phyloP scores from a whole-genome alignment of 37 sponge, comb jelly and placozoan species.

The Mnemiopsis leidyi region DNA sequence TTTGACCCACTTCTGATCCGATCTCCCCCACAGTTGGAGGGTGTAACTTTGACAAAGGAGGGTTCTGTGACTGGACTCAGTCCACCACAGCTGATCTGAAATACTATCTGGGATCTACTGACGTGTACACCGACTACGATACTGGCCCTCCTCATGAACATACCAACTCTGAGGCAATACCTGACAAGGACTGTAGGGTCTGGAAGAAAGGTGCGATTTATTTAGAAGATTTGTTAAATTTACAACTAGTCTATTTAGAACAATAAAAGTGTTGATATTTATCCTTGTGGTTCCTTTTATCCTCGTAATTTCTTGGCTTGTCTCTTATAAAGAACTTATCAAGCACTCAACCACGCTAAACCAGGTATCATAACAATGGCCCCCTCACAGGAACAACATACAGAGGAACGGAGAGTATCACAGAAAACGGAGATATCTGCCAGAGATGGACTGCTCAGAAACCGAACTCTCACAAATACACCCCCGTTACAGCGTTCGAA shows the following conservation, averaged over 20 bases:
- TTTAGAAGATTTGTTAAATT: no score
- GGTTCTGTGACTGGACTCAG: slow-evolving; percentile 46
- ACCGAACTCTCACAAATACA: slow-evolving; percentile 23
- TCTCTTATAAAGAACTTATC: no score
- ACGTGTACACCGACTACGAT: slow-evolving; percentile 12
- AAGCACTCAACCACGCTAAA: no score
- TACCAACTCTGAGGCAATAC: neutral
- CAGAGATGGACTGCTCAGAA: slow-evolving; percentile 33
- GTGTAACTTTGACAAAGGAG: slow-evolving; percentile 51
- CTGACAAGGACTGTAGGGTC: slow-evolving; percentile 53
- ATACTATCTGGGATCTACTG: neutral
- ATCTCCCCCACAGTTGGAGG: neutral
- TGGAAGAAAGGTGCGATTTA: neutral
- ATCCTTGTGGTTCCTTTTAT: no score
- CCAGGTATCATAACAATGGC: neutral
- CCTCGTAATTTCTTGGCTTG: no score
- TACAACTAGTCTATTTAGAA: no score
- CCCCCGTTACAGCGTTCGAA: neutral
- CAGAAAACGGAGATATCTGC: neutral
- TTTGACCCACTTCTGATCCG: neutral
- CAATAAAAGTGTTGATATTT: no score
- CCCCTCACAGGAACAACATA: neutral
- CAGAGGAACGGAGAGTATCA: slow-evolving; percentile 42
- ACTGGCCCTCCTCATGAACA: slow-evolving; percentile 58
- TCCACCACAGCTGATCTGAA: slow-evolving; percentile 8